These are phyloP conservation scores for Frankliniella fusca DNA, from an alignment of 2,888 invertebrate species.

Conservation along the genomic window DNA sequence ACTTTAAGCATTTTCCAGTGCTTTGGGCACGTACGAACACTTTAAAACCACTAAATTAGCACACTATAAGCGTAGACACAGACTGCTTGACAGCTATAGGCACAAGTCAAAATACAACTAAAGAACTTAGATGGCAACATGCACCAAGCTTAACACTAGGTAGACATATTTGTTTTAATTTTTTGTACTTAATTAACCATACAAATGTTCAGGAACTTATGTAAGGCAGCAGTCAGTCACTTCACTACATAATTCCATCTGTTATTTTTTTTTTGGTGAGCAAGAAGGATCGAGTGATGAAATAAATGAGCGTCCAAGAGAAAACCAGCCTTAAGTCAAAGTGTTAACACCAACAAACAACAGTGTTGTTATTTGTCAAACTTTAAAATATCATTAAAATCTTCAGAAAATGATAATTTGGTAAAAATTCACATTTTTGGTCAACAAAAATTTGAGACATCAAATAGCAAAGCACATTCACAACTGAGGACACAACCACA, in stretches of 20 bases:
- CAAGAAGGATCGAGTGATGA: background rate
- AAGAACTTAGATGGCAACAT: background rate
- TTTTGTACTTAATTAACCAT: background rate
- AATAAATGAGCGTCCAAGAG: background rate
- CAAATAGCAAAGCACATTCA: background rate
- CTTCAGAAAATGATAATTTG: background rate
- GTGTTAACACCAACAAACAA: background rate
- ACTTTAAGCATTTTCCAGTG: background rate
- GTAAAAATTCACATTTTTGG: too few species aligned
- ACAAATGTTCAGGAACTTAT: background rate
- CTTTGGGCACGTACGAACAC: background rate
- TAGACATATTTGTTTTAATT: background rate
- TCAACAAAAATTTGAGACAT: background rate
- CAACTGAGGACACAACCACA: background rate
- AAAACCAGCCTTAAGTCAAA: background rate
- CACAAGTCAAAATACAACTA: background rate
- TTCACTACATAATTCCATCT: background rate
- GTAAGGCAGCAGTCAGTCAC: background rate
- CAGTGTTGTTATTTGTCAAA: background rate
- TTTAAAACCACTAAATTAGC: background rate
- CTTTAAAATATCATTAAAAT: background rate
- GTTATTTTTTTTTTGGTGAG: background rate
- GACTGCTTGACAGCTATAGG: background rate
- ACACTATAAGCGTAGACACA: conserved; percentile 11
- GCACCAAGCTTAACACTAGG: background rate